A percentile compares a stretch with the other conserved stretches of the same genome.
Evolutionary conservation across 2,797 vertebrate genomes (phyloP).

Genomic region (Trematomus bernacchii): DNA sequence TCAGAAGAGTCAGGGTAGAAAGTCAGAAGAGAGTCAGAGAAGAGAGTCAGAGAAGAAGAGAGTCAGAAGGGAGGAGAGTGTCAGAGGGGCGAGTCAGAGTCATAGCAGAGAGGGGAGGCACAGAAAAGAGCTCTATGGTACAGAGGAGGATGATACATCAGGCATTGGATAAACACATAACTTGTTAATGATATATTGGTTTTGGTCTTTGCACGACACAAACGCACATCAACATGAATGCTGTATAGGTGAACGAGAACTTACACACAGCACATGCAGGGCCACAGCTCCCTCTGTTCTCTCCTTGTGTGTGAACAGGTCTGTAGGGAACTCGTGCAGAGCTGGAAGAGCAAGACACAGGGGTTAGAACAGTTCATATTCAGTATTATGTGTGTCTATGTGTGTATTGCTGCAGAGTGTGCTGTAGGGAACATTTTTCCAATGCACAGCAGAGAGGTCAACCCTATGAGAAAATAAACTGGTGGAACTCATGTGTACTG

Average conservation of each 20-base stretch:
- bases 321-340: conserved; percentile 93
- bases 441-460: conserved; percentile 33
- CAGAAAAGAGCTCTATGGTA: too few relatives aligned
- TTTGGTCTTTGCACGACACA: too few relatives aligned
- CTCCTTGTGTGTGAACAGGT: conserved; percentile 92
- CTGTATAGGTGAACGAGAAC: conserved; percentile 66
- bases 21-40: neutral
- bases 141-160: too few relatives aligned
- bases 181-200: too few relatives aligned
- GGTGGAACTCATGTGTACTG: conserved; percentile 45
- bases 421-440: neutral
- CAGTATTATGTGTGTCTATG: neutral
- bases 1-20: too few relatives aligned
- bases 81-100: too few relatives aligned
- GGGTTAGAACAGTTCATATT: conserved; percentile 27
- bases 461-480: conserved; percentile 24
- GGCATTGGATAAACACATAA: too few relatives aligned
- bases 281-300: conserved; percentile 91
- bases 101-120: too few relatives aligned
- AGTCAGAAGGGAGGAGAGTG: too few relatives aligned
- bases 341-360: conserved; percentile 83
- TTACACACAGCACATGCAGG: conserved; percentile 94
- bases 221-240: neutral
- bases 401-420: conserved; percentile 9
- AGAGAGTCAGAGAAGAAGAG: neutral